Evolutionary conservation across 1,140 invertebrate genomes (phyloP), one percentile per base, ranked within the genome.

Genomic region (Maniola jurtina): DNA sequence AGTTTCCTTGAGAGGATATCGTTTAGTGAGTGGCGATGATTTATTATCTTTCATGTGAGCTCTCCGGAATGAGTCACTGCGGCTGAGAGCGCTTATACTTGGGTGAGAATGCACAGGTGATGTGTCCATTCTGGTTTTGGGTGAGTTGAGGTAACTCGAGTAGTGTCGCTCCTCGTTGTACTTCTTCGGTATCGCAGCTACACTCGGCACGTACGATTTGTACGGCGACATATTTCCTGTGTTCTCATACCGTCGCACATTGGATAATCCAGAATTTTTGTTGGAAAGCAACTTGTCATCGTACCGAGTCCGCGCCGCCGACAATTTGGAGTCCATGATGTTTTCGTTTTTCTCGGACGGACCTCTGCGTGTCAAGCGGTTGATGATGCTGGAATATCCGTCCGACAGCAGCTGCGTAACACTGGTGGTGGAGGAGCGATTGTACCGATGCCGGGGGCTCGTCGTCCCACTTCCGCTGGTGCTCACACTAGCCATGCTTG

Each of bases 351-450:
- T 91, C 83, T 93, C 92, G 42, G 93, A 96, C 10, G 95, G 95
- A 36, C 95, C 95, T 36, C 96, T 92, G 38, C 94, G 94, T 0
- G 95, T 95, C 70, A 97, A 89, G 54, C 95, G 92, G 74, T 96
- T 95, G 61, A 97, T 92, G 34, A 97, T 92, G 87, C 93, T 97
- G 68, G 95, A 95, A 88, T 96, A 97, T 65, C 96, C 96, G 77
- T 97, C 96, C 57, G 93, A 95, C 64, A 97, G 89, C 69, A 97
- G 90, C 85, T 97, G 96, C 52, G 95, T 95, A 61, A 97, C 95
- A 89, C 96, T 97, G 9, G 94, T 92, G 13, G 95, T 96, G 35
- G 95, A 95, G 15, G 95, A 94, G 15, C 96, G 93, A 45, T 93
- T 91, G 86, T 96, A 96, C 40, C 95, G 92, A 61, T 93, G 92